phyloP scores from a whole-genome alignment of 1,140 invertebrate species.

The Caenorhabditis inopinata region DNA sequence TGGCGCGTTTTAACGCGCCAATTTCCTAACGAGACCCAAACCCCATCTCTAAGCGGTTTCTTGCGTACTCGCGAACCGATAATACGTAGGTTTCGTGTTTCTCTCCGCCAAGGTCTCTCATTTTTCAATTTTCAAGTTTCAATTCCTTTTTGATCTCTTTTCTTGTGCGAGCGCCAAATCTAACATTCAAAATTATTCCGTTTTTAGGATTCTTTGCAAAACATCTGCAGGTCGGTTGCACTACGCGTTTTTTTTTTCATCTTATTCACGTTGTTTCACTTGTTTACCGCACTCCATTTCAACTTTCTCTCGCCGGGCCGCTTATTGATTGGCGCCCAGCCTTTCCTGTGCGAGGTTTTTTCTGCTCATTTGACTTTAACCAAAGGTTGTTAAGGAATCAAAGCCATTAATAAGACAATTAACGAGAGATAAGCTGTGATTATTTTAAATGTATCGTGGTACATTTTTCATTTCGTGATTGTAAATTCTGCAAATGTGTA shows the following conservation, averaged over 20 bases:
- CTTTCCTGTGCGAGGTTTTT: not conserved
- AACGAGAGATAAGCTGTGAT: not conserved
- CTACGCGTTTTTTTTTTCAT: not conserved
- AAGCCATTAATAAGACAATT: not conserved
- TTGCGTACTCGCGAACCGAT: too few species aligned
- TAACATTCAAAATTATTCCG: not conserved
- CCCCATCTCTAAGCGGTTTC: too few species aligned
- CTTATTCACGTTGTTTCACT: not conserved
- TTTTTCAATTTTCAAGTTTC: conserved; percentile 9
- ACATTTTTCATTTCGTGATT: too few species aligned
- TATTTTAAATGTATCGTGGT: not conserved
- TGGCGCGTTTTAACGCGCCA: too few species aligned
- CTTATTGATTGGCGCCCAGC: not conserved
- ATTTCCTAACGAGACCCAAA: too few species aligned
- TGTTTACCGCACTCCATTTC: not conserved
- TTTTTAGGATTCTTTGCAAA: not conserved
- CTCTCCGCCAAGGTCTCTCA: not conserved
- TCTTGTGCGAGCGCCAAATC: not conserved
- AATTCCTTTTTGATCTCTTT: not conserved
- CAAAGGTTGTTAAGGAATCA: not conserved
- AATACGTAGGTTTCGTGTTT: not conserved
- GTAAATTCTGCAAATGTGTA: too few species aligned
- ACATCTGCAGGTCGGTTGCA: not conserved
- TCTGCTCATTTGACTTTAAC: not conserved
- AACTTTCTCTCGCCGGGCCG: not conserved